Evolutionary conservation across 2,888 invertebrate genomes (phyloP).

Genomic region (Pandemis heparana): DNA sequence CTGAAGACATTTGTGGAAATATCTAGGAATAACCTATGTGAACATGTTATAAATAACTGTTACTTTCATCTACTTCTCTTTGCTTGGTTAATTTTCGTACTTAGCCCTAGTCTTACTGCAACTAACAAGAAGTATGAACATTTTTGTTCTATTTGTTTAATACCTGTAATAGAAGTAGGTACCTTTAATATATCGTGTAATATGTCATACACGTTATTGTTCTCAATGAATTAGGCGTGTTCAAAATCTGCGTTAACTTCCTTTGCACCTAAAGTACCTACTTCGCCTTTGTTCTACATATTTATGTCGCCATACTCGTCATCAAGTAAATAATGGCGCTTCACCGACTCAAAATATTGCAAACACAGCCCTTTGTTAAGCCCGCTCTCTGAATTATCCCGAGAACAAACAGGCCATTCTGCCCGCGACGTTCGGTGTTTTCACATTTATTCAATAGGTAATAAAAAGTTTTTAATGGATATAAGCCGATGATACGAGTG

Average conservation of each 20-base stretch:
- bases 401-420: slow-evolving; percentile 20
- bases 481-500: background rate
- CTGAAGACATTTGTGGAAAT: background rate
- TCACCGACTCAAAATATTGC: slow-evolving; percentile 23
- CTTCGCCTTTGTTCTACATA: slow-evolving; percentile 20
- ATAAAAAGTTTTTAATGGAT: slow-evolving; percentile 3
- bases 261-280: slow-evolving; percentile 5
- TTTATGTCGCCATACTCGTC: slow-evolving; percentile 8
- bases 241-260: slow-evolving; percentile 9
- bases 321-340: slow-evolving; percentile 33
- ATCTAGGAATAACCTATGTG: no score
- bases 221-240: background rate
- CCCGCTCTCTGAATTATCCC: slow-evolving; percentile 17
- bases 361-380: slow-evolving; percentile 32
- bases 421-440: slow-evolving; percentile 6
- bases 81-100: no score
- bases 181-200: no score
- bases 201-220: background rate
- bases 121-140: background rate
- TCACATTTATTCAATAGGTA: background rate
- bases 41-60: no score
- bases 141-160: background rate
- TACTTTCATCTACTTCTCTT: no score
- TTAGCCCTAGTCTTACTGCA: no score
- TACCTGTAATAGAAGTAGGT: no score